phyloP scores from a whole-genome alignment of 2,888 invertebrate genomes.

The Belgica antarctica region DNA sequence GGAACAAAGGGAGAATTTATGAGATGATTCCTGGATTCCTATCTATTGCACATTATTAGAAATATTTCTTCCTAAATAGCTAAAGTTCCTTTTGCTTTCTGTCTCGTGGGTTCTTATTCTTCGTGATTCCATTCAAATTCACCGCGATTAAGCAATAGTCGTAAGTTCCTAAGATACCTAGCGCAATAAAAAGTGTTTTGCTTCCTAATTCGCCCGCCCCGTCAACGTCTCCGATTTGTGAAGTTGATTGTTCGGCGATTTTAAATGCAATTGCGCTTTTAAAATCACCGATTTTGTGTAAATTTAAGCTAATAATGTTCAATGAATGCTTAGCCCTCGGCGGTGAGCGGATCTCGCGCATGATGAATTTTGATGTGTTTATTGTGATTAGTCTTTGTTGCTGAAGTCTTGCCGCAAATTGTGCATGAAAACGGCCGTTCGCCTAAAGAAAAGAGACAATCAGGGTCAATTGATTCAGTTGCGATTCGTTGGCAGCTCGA shows the following conservation, averaged over 20 bases:
- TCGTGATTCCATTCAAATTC: neutral
- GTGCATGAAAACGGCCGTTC: constrained; percentile 59
- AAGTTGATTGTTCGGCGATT: neutral
- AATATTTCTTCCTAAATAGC: neutral
- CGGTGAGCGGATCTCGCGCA: constrained; percentile 80
- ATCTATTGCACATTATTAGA: constrained; percentile 42
- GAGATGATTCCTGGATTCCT: neutral
- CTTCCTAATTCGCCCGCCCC: neutral
- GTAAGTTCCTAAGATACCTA: constrained; percentile 22
- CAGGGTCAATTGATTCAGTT: neutral
- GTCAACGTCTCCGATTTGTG: no score
- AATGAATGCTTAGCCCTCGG: constrained; percentile 62
- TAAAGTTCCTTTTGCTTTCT: constrained; percentile 1
- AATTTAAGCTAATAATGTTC: neutral
- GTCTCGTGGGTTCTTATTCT: constrained; percentile 16
- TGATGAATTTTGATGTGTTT: constrained; percentile 88
- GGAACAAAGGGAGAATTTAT: neutral
- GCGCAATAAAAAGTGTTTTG: constrained; percentile 22
- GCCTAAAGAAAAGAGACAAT: constrained; percentile 6
- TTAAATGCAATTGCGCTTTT: neutral
- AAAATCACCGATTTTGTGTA: neutral
- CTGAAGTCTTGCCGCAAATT: constrained; percentile 84
- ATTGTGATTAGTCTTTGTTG: constrained; percentile 87
- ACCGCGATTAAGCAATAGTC: constrained; percentile 25
- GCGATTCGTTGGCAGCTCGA: no score